Evolutionary conservation across 2,888 invertebrate species (phyloP), one percentile per base, ranked within the genome.

Genomic region (Fragum whitleyi): DNA sequence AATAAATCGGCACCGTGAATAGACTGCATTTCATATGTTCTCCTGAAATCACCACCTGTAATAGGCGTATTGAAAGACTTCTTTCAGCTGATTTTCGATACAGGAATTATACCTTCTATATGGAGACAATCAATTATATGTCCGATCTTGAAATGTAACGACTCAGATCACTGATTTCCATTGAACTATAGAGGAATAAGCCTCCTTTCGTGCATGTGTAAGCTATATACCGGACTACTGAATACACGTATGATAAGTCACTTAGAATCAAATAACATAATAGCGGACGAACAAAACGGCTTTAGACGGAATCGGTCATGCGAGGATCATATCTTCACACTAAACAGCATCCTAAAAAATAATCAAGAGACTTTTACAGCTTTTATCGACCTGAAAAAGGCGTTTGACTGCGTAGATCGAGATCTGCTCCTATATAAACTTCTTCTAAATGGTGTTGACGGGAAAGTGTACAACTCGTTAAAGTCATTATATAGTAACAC

Each of bases 251-350:
- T n/a, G n/a, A 47, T 68, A 16, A 23, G 6, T 1, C 78, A 28
- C 47, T 39, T 82, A 29, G 68, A 74, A 39, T 42, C 47, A 16
- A 69, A 70, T 28, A 32, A 74, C 21, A 42, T 81, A n/a, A 42
- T 77, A 3, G 67, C 78, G 0, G 75, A 82, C 23, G 75, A 82
- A 53, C 76, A 82, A 68, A 78, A 82, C 39, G 82, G 82, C 0
- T 82, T 82, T 32, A 32, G 82, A 3, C 3, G 3, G 21, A n/a
- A 61, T 26, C 51, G 82, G 29, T 75, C 82, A 16, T 76, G 78
- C 67, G 78, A 82, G 29, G 75, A 82, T 59, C 82, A 82, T 32
- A 61, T 72, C 5, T 81, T 77, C 29, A 59, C 74, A 5, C 23
- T 78, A 3, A 67, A 70, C 32, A 74, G 74, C 42, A 57, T 81